These are phyloP conservation scores for Bombus vancouverensis DNA, from an alignment of 1,140 invertebrate species.

Conservation along the genomic window DNA sequence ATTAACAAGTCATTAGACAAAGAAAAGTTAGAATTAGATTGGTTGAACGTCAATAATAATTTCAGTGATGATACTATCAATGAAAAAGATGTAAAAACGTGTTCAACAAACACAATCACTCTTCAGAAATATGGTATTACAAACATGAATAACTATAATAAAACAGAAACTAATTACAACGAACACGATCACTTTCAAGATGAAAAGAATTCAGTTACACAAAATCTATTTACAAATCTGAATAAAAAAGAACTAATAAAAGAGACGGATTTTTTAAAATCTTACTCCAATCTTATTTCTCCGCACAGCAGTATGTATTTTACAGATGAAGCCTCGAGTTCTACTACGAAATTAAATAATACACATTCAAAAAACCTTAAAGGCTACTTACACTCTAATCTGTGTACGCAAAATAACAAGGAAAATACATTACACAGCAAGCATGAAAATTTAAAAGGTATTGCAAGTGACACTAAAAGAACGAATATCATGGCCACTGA, in stretches of 20 bases:
- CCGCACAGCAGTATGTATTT: slow-evolving; percentile 51
- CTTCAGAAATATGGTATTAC: background rate
- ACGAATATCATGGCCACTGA: background rate
- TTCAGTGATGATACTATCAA: background rate
- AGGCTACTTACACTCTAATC: background rate
- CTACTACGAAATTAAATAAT: slow-evolving; percentile 33
- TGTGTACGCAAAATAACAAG: background rate
- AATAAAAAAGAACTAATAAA: background rate
- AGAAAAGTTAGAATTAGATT: slow-evolving; percentile 18
- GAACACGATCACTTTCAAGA: background rate
- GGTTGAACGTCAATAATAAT: background rate
- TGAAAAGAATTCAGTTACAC: background rate
- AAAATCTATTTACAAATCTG: background rate
- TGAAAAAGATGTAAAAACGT: background rate
- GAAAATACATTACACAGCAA: background rate
- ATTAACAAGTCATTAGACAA: slow-evolving; percentile 19
- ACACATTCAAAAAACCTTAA: background rate
- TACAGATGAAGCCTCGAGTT: slow-evolving; percentile 41
- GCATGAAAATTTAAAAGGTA: background rate
- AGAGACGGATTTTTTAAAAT: slow-evolving; percentile 12
- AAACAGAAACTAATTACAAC: background rate
- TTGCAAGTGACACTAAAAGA: background rate
- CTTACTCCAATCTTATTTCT: slow-evolving; percentile 38
- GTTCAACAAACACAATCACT: slow-evolving; percentile 18
- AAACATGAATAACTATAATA: background rate